These are phyloP conservation scores for Cancer borealis DNA, from an alignment of 2,888 invertebrate species.

Conservation along the genomic window DNA sequence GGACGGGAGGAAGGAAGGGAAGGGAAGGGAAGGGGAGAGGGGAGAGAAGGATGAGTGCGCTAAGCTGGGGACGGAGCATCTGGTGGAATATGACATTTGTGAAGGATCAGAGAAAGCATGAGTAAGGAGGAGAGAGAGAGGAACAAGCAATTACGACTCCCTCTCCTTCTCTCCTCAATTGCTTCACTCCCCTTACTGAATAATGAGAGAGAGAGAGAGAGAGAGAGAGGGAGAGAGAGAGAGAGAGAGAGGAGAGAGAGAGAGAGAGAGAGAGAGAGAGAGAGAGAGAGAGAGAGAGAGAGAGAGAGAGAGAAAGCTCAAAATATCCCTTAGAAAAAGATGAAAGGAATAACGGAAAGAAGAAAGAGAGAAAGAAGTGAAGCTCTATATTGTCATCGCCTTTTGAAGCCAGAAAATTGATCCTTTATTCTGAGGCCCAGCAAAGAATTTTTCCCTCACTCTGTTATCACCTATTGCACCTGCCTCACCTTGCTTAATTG, in stretches of 20 bases:
- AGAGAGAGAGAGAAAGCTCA: neutral
- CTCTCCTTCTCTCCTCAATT: neutral
- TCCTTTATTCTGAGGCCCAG: neutral
- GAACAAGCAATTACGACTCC: neutral
- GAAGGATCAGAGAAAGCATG: neutral
- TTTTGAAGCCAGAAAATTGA: conserved; percentile 27
- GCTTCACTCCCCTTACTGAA: neutral
- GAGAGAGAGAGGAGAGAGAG: neutral
- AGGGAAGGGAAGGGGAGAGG: neutral
- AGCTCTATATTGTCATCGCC: neutral
- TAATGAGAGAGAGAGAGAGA: neutral
- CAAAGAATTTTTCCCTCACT: neutral
- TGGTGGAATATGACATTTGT: conserved; percentile 15
- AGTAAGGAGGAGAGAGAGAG: neutral
- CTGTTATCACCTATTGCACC: conserved; percentile 27
- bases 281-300: conserved; percentile 20
- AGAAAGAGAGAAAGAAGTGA: neutral
- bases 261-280: neutral
- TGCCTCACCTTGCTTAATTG: conserved; percentile 28
- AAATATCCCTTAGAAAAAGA: neutral
- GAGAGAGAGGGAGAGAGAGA: neutral
- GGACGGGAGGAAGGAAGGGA: neutral
- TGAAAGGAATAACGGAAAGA: neutral
- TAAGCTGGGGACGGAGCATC: conserved; percentile 1
- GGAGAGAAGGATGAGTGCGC: conserved; percentile 3